These are phyloP conservation scores for Serripes groenlandicus DNA, from an alignment of 2,888 invertebrate species.

Conservation along the genomic window DNA sequence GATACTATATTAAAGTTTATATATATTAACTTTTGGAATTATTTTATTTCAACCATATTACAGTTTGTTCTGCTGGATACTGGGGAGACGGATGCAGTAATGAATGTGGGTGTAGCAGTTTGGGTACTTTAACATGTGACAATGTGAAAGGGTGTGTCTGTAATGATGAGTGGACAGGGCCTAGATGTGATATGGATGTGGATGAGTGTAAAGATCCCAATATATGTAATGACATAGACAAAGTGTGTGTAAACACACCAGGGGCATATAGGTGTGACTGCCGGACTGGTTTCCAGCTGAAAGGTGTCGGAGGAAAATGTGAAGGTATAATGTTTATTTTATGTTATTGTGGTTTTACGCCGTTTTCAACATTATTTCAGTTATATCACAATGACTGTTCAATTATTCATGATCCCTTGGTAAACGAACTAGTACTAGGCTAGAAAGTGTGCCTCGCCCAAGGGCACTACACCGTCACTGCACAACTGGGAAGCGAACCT, in stretches of 20 bases:
- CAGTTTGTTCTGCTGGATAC: neutral
- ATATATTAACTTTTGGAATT: too few species aligned
- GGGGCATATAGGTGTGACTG: constrained; percentile 54
- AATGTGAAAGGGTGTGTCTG: constrained; percentile 48
- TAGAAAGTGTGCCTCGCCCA: too few species aligned
- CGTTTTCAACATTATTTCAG: too few species aligned
- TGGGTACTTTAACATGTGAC: constrained; percentile 41
- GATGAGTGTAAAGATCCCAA: constrained; percentile 42
- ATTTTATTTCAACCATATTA: too few species aligned
- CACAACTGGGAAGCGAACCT: too few species aligned
- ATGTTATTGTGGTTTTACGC: too few species aligned
- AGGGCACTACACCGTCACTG: too few species aligned
- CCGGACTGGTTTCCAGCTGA: constrained; percentile 25
- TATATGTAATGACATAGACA: constrained; percentile 31
- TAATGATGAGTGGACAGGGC: constrained; percentile 47
- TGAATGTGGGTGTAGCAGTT: neutral
- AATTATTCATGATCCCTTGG: too few species aligned
- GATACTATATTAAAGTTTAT: too few species aligned
- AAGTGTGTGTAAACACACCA: constrained; percentile 41
- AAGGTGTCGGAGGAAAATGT: neutral
- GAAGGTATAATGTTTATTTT: constrained; percentile 10
- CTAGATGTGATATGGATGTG: constrained; percentile 37
- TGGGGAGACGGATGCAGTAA: neutral
- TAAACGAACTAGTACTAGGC: too few species aligned
- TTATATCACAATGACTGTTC: too few species aligned